A percentile compares a stretch with the other conserved stretches of the same genome.
Conservation (phyloP, 2,797 vertebrate genomes). For the Eulemur albifrons region DNA sequence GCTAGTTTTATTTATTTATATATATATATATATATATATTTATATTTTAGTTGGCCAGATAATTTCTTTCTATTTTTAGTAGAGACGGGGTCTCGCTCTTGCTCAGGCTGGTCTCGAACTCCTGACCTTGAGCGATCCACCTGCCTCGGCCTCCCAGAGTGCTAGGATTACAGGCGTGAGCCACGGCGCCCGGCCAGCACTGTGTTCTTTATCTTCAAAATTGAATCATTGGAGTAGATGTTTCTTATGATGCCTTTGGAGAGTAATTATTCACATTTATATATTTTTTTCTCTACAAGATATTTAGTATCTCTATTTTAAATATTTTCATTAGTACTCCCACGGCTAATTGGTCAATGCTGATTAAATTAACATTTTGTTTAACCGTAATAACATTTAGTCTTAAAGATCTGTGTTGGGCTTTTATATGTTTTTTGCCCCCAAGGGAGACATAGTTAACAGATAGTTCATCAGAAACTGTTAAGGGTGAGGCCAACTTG, state of each 20-base stretch:
- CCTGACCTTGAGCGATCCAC: too few relatives aligned
- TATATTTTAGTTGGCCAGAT: too few relatives aligned
- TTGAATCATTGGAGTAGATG: background rate
- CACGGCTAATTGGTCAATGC: background rate
- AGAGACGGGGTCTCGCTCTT: too few relatives aligned
- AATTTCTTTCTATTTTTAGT: too few relatives aligned
- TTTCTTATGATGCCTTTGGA: background rate
- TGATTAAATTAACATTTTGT: conserved; percentile 34
- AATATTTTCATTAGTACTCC: background rate
- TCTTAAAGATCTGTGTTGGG: background rate
- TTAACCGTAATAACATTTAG: background rate
- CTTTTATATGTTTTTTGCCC: background rate
- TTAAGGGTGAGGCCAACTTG: background rate
- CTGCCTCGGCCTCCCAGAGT: too few relatives aligned
- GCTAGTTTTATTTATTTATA: too few relatives aligned
- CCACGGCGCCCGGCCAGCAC: too few relatives aligned
- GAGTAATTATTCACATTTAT: background rate
- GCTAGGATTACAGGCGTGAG: too few relatives aligned
- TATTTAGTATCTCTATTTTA: conserved; percentile 16
- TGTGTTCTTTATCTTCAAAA: conserved; percentile 3
- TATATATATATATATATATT: too few relatives aligned
- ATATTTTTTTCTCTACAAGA: background rate
- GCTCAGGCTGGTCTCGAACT: too few relatives aligned
- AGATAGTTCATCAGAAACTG: background rate
- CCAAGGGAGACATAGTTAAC: background rate